Evolutionary conservation across 2,888 invertebrate genomes (phyloP), one percentile per base, ranked within the genome.

Genomic region (Andrena chrysosceles): DNA sequence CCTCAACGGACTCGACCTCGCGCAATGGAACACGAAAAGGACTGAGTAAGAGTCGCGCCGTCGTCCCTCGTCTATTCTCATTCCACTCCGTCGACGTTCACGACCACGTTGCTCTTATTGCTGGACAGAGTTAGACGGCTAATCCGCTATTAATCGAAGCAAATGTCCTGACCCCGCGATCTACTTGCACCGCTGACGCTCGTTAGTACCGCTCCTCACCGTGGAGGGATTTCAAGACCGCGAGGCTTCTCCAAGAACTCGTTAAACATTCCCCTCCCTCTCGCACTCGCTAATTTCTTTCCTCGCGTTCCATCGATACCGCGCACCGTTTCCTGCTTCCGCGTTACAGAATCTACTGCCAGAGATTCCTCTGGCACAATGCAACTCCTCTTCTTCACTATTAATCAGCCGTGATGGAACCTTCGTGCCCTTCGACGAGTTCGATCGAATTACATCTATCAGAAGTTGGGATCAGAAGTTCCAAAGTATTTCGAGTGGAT

Each of bases 81-180:
- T 75, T 75, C 71, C 75, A 13, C 5, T 42, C 74, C 26, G 79
- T 79, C 64, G 73, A 54, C 67, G 81, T 82, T 59, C 62, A 48
- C 5, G 62, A 81, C 75, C 54, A 71, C 42, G 71, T 20, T 81
- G 82, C 56, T 82, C 67, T 81, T 75, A 33, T 75, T 71, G 81
- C 63, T 59, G 67, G 49, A 81, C 81, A 67, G 74, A 82, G 81
- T 82, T 80, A 67, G 74, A 64, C 52, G 49, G 26, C 60, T 82
- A 82, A 82, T 81, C 64, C 75, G 35, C 70, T 67, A 70, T 80
- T 82, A 82, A 82, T 82, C 81, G 81, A 82, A 81, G 70, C 81
- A 67, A 82, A 81, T 70, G 81, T 66, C 67, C 56, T 62, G 81
- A 82, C 81, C 81, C 63, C 81, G 81, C 74, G 59, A 80, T 82